A percentile compares a stretch with the other conserved stretches of the same genome.
These are phyloP conservation scores for Alcedo quadribrachys DNA, from an alignment of 2,797 vertebrate species.

Conservation along the genomic window DNA sequence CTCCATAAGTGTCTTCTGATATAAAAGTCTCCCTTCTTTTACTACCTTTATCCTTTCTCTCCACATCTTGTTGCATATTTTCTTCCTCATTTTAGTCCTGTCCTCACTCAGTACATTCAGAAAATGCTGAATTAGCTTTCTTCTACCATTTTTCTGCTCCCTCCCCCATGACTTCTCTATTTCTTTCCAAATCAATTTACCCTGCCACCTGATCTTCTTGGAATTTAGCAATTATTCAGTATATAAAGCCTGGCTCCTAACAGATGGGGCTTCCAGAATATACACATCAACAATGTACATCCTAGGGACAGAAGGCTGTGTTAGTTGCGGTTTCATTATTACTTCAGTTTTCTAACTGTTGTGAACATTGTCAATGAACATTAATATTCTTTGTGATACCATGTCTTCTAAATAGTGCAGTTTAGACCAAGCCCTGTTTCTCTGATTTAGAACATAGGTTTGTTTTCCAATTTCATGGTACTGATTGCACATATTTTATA, in stretches of 20 bases:
- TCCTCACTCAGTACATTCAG: not conserved
- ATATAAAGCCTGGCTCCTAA: constrained; percentile 54
- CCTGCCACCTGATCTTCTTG: constrained; percentile 60
- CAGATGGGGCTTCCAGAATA: constrained; percentile 60
- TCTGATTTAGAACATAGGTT: constrained; percentile 51
- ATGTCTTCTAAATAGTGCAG: constrained; percentile 36
- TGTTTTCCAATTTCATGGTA: constrained; percentile 44
- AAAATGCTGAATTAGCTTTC: constrained; percentile 51
- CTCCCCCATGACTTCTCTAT: constrained; percentile 15
- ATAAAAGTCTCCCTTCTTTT: not conserved
- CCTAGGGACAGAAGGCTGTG: constrained; percentile 49
- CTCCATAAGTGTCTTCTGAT: not conserved
- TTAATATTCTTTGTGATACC: constrained; percentile 5
- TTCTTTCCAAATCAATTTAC: constrained; percentile 68
- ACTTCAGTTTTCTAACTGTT: constrained; percentile 60
- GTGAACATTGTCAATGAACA: constrained; percentile 51
- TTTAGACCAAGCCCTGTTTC: constrained; percentile 25
- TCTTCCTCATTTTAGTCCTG: not conserved
- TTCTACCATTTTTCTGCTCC: not conserved
- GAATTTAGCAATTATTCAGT: constrained; percentile 63
- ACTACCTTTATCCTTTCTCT: not conserved
- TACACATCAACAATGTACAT: constrained; percentile 40
- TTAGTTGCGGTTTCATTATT: constrained; percentile 57
- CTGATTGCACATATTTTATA: constrained; percentile 13
- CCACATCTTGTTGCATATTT: not conserved